A percentile compares a stretch with the other conserved stretches of the same genome.
These are phyloP conservation scores for Poeciliopsis turrubarensis DNA, from an alignment of 2,113 vertebrate species.

Conservation along the genomic window DNA sequence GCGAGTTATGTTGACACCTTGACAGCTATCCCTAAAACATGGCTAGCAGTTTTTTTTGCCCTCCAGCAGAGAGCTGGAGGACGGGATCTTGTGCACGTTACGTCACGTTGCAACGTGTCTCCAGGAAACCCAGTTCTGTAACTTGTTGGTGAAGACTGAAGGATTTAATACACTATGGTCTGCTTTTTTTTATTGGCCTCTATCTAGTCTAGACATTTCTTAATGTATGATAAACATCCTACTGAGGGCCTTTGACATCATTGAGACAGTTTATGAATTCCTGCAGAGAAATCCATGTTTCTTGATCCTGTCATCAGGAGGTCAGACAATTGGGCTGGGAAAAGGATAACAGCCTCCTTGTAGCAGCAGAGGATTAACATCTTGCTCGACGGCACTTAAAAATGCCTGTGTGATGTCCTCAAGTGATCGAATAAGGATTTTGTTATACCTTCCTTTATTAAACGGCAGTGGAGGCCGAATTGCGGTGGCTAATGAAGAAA, in stretches of 20 bases:
- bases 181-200: not conserved
- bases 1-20: no score
- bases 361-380: not conserved
- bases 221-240: not conserved
- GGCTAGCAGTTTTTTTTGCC: no score
- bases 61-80: no score
- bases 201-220: not conserved
- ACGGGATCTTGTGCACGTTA: no score
- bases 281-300: conserved; percentile 33
- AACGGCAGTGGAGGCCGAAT: not conserved
- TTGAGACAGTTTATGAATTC: conserved; percentile 38
- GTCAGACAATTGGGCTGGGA: conserved; percentile 2
- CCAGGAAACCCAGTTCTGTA: not conserved
- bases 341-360: conserved; percentile 8
- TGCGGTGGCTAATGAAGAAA: conserved; percentile 5
- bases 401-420: not conserved
- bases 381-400: conserved; percentile 31
- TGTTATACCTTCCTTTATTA: not conserved
- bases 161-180: not conserved
- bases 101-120: no score
- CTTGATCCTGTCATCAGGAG: conserved; percentile 16
- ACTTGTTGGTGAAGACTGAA: not conserved
- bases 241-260: not conserved
- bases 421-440: conserved; percentile 6
- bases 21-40: no score